Percentiles rank a stretch among this genome's conserved stretches.
phyloP scores from a whole-genome alignment of 1,140 invertebrate genomes.

The Acyrthosiphon pisum region DNA sequence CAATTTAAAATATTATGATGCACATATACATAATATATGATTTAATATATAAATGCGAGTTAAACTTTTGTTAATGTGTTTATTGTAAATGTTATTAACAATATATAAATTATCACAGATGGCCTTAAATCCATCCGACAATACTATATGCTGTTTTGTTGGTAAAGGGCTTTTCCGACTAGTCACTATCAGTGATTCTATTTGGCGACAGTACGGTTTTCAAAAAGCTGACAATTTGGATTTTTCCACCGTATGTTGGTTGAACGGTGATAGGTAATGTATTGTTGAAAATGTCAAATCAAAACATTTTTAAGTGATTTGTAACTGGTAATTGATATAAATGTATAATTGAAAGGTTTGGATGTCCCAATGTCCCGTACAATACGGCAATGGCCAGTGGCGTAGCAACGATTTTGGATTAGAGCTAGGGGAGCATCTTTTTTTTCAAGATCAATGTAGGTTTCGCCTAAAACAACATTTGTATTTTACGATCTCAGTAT shows the following conservation, averaged over 20 bases:
- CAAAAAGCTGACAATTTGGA: slow-evolving; percentile 79
- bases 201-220: slow-evolving; percentile 83
- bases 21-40: no score
- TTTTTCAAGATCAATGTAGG: no score
- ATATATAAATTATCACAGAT: slow-evolving; percentile 64
- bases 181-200: slow-evolving; percentile 78
- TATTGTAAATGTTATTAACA: background rate
- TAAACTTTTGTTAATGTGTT: background rate
- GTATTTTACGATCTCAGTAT: no score
- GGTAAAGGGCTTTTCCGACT: slow-evolving; percentile 78
- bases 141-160: slow-evolving; percentile 75
- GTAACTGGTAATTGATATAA: background rate
- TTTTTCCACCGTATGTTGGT: slow-evolving; percentile 74
- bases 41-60: background rate
- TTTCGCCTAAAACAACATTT: no score
- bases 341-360: background rate
- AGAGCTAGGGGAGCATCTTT: no score
- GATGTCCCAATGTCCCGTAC: no score
- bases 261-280: slow-evolving; percentile 70
- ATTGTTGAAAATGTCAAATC: background rate
- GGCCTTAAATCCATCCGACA: slow-evolving; percentile 79
- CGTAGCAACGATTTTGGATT: no score
- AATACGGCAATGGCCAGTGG: no score
- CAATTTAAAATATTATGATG: no score
- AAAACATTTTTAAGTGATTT: background rate